Conservation (phyloP, 1,140 invertebrate genomes). For the Macrocentrus cingulum region DNA sequence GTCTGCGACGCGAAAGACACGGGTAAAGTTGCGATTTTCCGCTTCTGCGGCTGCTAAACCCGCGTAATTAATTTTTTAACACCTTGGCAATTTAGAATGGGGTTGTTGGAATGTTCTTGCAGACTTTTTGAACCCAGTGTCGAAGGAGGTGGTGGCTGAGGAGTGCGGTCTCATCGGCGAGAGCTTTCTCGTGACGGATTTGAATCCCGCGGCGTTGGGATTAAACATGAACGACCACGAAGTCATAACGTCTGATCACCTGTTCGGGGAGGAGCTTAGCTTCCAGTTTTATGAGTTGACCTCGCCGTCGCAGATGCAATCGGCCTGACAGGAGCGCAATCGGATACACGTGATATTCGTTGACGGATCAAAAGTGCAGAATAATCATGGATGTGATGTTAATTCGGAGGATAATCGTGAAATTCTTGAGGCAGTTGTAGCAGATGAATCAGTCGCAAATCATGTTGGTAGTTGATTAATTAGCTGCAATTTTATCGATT, state of each 20-base stretch:
- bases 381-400: conserved; percentile 27
- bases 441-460: conserved; percentile 15
- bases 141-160: conserved; percentile 62
- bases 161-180: conserved; percentile 61
- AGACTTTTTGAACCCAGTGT: conserved; percentile 65
- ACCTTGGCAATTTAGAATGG: no score
- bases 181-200: conserved; percentile 61
- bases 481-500: not conserved
- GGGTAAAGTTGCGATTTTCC: conserved; percentile 30
- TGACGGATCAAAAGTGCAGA: conserved; percentile 36
- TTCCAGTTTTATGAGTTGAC: conserved; percentile 61
- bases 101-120: conserved; percentile 35
- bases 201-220: conserved; percentile 59
- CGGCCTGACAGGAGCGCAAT: conserved; percentile 49
- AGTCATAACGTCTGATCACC: conserved; percentile 55
- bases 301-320: conserved; percentile 54
- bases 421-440: not conserved
- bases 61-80: no score
- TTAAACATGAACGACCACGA: conserved; percentile 60
- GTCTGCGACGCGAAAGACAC: conserved; percentile 47
- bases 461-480: conserved; percentile 28
- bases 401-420: not conserved
- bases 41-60: no score
- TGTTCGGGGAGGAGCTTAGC: conserved; percentile 62
- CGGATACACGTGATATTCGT: conserved; percentile 29